Percentiles rank a stretch among this genome's conserved stretches.
Conservation (phyloP, 2,797 vertebrate species). For the Urosaurus nigricauda region DNA sequence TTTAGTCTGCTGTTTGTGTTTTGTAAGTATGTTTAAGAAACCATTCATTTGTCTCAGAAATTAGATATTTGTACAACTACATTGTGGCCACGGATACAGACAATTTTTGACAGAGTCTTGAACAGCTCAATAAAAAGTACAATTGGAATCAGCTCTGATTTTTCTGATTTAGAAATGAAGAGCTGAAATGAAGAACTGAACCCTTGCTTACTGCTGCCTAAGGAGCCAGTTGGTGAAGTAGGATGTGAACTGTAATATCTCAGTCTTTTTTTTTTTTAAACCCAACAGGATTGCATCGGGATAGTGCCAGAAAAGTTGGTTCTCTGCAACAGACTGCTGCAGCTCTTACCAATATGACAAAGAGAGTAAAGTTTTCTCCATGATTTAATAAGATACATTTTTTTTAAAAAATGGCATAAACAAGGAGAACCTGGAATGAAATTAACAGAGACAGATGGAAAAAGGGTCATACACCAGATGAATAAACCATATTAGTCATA, state of each 20-base stretch:
- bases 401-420: conserved; percentile 32
- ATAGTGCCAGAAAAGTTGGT: not conserved
- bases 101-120: not conserved
- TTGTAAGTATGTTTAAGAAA: too few relatives aligned
- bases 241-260: not conserved
- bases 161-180: not conserved
- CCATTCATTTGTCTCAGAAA: not conserved
- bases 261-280: not conserved
- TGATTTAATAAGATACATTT: not conserved
- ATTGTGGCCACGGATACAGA: not conserved
- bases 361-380: not conserved
- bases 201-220: not conserved
- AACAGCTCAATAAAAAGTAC: not conserved
- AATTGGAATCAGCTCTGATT: not conserved
- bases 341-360: not conserved
- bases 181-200: not conserved
- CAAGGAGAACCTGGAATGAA: not conserved
- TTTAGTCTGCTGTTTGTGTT: too few relatives aligned
- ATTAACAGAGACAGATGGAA: conserved; percentile 11
- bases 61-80: not conserved
- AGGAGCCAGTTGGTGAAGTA: not conserved
- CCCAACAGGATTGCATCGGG: not conserved
- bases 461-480: conserved; percentile 15
- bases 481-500: not conserved
- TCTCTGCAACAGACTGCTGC: conserved; percentile 11